Evolutionary conservation across 35 echinoderm and acorn worm species (phyloP), one percentile per base, ranked within the genome.

Genomic region (Lytechinus pictus): DNA sequence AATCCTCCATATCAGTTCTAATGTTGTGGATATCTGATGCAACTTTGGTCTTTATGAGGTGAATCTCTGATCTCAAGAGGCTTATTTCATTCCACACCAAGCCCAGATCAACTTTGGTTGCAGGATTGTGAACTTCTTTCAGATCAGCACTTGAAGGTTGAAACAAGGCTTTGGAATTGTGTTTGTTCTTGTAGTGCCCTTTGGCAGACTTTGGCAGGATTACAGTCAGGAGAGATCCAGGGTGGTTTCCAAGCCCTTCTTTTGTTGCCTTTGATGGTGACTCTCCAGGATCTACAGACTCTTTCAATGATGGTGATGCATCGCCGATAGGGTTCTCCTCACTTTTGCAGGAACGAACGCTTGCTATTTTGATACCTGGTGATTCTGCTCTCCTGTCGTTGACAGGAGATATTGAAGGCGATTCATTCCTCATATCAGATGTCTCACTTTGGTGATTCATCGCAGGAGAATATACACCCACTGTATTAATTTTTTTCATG

Each of bases 71-170:
- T 54, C 54, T 93, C 11, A 93, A 54, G 11, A 57, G 53, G 55
- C 55, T 93, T 27, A 93, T 93, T 24, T 93, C 92, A 57, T 93
- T 93, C 92, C 92, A 93, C 53, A 93, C 27, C 92, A 93, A 10
- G 28, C 53, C 92, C 9, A 93, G 92, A n/a, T 93, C 92, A 33
- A 55, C 92, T 57, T 27, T 27, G 52, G 54, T 53, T 55, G 55
- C 92, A 52, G 88, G n/a, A 6, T 33, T 52, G 52, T 54, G 28
- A 52, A 90, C 52, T 90, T 90, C 88, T 54, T 90, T 44, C 13
- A 52, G 88, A 33, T 90, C 88, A 44, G 28, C 52, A 12, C 12
- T 44, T 2, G 52, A 21, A 54, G 28, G 28, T 52, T 54, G 33
- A 44, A 33, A 90, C 14, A 8, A 14, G 10, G 88, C 12, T 90